A percentile compares a stretch with the other conserved stretches of the same genome.
Evolutionary conservation across 2,888 invertebrate species (phyloP).

Genomic region (Drosophila buzzatii): DNA sequence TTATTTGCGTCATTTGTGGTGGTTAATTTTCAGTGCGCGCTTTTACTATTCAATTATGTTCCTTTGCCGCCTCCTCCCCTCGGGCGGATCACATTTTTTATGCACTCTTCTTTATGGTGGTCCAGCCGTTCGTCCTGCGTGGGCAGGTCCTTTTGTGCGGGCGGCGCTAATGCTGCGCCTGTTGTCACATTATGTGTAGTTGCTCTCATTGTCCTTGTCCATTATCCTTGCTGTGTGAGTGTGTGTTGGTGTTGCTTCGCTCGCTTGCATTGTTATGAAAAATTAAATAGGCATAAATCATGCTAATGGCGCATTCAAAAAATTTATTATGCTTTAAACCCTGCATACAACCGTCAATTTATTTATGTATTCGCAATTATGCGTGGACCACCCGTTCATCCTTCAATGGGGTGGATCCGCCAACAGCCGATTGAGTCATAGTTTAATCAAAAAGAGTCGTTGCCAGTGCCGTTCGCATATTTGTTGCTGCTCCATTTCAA

Average conservation of each 20-base stretch:
- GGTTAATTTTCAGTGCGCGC: constrained; percentile 79
- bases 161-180: constrained; percentile 52
- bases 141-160: constrained; percentile 46
- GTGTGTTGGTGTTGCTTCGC: constrained; percentile 16
- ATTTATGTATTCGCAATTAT: constrained; percentile 67
- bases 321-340: constrained; percentile 80
- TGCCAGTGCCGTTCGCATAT: constrained; percentile 1
- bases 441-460: constrained; percentile 5
- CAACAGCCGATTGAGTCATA: constrained; percentile 39
- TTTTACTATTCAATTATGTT: constrained; percentile 80
- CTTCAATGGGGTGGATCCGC: constrained; percentile 31
- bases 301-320: constrained; percentile 80
- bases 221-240: constrained; percentile 27
- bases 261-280: constrained; percentile 73
- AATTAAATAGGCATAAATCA: constrained; percentile 81
- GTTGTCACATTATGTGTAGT: constrained; percentile 62
- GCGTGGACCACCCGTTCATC: constrained; percentile 17
- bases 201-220: constrained; percentile 32
- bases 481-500: constrained; percentile 26
- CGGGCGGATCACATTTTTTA: constrained; percentile 67
- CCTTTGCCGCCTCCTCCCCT: not conserved
- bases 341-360: constrained; percentile 52
- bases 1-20: constrained; percentile 81
- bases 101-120: constrained; percentile 65
- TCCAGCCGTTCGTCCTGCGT: constrained; percentile 11